Conservation (phyloP, 2,888 invertebrate species). For the Melipona bicolor region DNA sequence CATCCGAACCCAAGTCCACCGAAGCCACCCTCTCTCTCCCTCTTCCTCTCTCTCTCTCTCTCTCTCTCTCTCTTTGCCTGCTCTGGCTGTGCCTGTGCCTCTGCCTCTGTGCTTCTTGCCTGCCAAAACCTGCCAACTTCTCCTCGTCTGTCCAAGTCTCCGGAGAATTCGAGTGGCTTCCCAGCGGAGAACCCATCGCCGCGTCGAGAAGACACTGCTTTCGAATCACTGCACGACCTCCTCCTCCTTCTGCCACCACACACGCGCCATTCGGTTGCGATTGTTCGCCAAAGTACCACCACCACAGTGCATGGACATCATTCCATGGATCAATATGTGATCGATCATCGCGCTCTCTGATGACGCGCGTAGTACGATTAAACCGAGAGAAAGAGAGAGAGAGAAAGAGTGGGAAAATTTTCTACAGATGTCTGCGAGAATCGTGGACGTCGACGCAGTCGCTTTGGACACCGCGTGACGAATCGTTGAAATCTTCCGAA, state of each 20-base stretch:
- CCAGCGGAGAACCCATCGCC: constrained; percentile 29
- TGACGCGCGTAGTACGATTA: neutral
- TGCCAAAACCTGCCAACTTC: constrained; percentile 69
- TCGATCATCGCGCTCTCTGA: constrained; percentile 15
- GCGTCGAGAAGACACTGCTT: constrained; percentile 23
- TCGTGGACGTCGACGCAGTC: neutral
- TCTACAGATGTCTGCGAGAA: neutral
- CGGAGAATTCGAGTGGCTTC: constrained; percentile 50
- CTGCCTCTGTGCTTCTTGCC: neutral
- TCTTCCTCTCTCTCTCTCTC: too few species aligned
- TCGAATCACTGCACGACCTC: constrained; percentile 3
- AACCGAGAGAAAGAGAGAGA: too few species aligned
- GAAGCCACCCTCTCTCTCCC: constrained; percentile 77
- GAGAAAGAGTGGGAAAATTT: neutral
- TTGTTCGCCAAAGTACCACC: constrained; percentile 1
- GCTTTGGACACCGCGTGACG: constrained; percentile 15
- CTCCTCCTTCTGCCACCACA: too few species aligned
- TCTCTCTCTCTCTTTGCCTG: too few species aligned
- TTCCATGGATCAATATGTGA: constrained; percentile 7
- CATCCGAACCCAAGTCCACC: constrained; percentile 80
- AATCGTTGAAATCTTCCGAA: constrained; percentile 30
- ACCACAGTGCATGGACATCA: neutral
- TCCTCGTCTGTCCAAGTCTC: constrained; percentile 56
- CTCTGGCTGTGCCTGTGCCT: too few species aligned
- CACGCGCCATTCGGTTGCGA: neutral